Base-by-base conservation (phyloP, 2,113 vertebrate genomes). In the Ciconia maguari region DNA sequence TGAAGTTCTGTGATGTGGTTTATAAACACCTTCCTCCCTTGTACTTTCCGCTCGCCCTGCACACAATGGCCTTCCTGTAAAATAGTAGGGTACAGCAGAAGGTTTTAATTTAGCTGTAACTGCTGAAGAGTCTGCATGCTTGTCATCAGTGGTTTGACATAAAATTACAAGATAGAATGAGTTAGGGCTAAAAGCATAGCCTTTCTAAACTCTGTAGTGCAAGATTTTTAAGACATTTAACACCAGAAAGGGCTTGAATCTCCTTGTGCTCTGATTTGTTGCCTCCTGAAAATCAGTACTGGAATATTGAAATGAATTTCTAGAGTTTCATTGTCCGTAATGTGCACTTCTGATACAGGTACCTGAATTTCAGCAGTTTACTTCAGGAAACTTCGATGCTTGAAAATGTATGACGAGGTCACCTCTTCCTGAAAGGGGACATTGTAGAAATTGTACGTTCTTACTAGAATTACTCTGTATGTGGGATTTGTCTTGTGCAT, bases 321-420 rank as follows among this genome's bases (percentile, higher is more conserved):
- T 80, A n/a, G 36, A 17, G 19, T 62, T 85, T 76, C 7, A 10
- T 87, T 70, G 42, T 83, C 80, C 16, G 1, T 74, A 52, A 58
- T n/a, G 10, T n/a, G 34, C 15, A 1, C 16, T 65, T 76, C 34
- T 74, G 36, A 46, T 11, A 4, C 3, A 76, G 34, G 6, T 71
- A 51, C 41, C 29, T 77, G 66, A 76, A 34, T 94, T 91, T 80
- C 70, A 95, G 54, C 38, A 51, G 25, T 74, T 72, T 62, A 46
- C 36, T 82, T 83, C 38, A 55, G 82, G 62, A 51, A 83, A 70
- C 51, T n/a, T 68, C 0, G 8, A 6, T 80, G 41, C 55, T 52
- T 55, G 46, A 83, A 82, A 95, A 58, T 22, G 20, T 69, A 3
- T 86, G 83, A 54, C 78, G 91, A 95, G 94, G 89, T 96, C 82